phyloP scores from a whole-genome alignment of 2,797 vertebrate genomes.

The Moxostoma hubbsi region DNA sequence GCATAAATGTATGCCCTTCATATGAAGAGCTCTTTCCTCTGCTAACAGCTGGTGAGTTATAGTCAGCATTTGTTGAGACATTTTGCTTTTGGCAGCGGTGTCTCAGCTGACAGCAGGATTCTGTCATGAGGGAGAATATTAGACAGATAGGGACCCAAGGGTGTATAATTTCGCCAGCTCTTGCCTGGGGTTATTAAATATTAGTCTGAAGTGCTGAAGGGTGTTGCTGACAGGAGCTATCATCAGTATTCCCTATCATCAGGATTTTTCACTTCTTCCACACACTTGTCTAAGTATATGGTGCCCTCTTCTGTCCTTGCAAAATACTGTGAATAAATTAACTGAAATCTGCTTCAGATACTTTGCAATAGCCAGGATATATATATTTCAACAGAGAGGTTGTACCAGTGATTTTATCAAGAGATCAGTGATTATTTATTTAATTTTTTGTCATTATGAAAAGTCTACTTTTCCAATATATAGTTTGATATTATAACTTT shows the following conservation, averaged over 20 bases:
- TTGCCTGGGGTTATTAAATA: slow-evolving; percentile 72
- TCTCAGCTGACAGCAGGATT: slow-evolving; percentile 77
- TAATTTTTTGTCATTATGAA: no score
- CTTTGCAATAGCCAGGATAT: background rate
- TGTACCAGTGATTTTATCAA: no score
- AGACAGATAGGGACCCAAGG: slow-evolving; percentile 67
- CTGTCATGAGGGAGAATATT: slow-evolving; percentile 84
- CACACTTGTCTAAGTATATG: slow-evolving; percentile 47
- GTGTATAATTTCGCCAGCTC: slow-evolving; percentile 60
- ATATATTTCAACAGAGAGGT: background rate
- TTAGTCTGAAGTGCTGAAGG: slow-evolving; percentile 66
- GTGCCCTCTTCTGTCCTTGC: slow-evolving; percentile 68
- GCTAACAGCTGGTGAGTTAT: slow-evolving; percentile 72
- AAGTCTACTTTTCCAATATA: no score
- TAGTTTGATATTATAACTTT: no score
- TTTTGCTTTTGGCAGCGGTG: slow-evolving; percentile 71
- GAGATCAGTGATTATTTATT: no score
- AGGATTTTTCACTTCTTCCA: slow-evolving; percentile 51
- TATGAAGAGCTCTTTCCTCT: slow-evolving; percentile 48
- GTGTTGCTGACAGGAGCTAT: slow-evolving; percentile 67
- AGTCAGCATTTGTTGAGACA: slow-evolving; percentile 69
- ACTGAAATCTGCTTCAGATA: background rate
- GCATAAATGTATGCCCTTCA: slow-evolving; percentile 56
- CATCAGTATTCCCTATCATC: slow-evolving; percentile 59
- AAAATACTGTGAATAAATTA: slow-evolving; percentile 14